Percentiles rank a stretch among this genome's conserved stretches.
Evolutionary conservation across 2,113 vertebrate species (phyloP).

Genomic region (Progne subis): DNA sequence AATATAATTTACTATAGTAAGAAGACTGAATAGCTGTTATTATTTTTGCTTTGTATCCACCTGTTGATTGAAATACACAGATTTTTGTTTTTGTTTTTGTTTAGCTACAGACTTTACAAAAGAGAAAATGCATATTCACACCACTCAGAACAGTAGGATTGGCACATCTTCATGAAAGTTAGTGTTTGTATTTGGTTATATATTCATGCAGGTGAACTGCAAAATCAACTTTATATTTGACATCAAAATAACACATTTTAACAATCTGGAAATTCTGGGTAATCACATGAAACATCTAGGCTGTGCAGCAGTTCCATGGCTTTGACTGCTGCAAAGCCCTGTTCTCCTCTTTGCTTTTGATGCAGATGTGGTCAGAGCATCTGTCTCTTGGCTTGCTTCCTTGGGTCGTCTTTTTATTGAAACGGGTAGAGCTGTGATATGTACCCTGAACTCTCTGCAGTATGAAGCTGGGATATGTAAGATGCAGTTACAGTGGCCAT

Average conservation of each 20-base stretch:
- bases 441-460: not conserved
- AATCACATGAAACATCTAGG: not conserved
- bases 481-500: not conserved
- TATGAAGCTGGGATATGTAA: not conserved
- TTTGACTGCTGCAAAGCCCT: not conserved
- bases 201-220: not conserved
- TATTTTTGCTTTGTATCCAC: not conserved
- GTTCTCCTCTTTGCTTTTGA: rapidly evolving
- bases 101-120: not conserved
- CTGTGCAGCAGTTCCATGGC: not conserved
- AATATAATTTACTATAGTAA: not conserved
- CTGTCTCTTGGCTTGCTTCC: not conserved
- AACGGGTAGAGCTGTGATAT: not conserved
- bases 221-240: not conserved
- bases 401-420: not conserved
- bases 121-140: not conserved
- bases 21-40: not conserved
- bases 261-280: not conserved
- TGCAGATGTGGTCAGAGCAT: not conserved
- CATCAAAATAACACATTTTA: not conserved
- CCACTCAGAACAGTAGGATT: rapidly evolving
- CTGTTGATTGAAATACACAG: not conserved
- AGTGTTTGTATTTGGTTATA: not conserved
- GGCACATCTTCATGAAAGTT: not conserved
- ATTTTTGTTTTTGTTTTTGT: not conserved